Evolutionary conservation across 2,888 invertebrate genomes (phyloP).

Genomic region (Nyleta sp.): DNA sequence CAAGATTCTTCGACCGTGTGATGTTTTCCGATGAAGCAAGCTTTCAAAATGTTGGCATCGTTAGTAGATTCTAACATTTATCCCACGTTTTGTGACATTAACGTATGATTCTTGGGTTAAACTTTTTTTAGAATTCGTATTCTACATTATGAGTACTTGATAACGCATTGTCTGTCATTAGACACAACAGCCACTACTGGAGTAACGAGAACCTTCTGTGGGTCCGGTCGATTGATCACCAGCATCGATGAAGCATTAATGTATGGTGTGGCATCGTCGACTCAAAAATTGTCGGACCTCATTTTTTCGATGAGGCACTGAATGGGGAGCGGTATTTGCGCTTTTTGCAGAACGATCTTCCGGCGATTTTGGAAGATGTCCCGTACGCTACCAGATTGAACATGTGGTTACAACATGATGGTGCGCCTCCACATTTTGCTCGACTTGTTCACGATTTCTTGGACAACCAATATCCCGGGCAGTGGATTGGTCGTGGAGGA

Average conservation of each 20-base stretch:
- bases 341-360: constrained; percentile 59
- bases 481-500: constrained; percentile 51
- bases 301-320: constrained; percentile 64
- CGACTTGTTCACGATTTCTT: constrained; percentile 55
- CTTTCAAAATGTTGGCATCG: neutral
- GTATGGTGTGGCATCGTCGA: neutral
- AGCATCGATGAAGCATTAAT: constrained; percentile 1
- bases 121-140: neutral
- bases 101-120: too few relatives aligned
- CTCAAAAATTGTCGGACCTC: constrained; percentile 32
- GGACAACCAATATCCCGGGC: neutral
- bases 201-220: neutral
- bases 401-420: constrained; percentile 70
- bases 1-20: neutral
- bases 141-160: neutral
- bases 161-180: neutral
- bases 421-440: constrained; percentile 64
- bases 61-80: neutral
- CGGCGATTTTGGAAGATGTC: constrained; percentile 49
- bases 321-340: constrained; percentile 59
- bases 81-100: too few relatives aligned
- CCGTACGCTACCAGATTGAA: constrained; percentile 26
- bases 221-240: neutral
- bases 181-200: constrained; percentile 13
- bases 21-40: neutral